These are phyloP conservation scores for Coremacera marginata DNA, from an alignment of 2,888 invertebrate species.

Conservation along the genomic window DNA sequence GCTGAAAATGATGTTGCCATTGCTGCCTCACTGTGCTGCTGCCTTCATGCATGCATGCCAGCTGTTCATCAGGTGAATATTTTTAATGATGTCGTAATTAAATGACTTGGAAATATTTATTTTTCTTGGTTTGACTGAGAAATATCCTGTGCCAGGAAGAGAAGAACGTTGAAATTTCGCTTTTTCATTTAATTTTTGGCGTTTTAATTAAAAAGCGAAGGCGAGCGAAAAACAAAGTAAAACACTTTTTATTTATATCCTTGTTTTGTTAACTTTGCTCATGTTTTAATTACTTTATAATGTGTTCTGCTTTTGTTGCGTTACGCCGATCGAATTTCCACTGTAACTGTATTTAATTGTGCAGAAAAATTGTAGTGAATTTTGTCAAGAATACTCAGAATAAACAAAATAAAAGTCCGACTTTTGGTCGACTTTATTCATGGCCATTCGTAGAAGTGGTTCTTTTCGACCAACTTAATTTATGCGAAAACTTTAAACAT, in stretches of 20 bases:
- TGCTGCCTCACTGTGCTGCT: not conserved
- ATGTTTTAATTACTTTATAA: constrained; percentile 26
- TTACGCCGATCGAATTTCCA: constrained; percentile 34
- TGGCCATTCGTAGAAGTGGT: constrained; percentile 43
- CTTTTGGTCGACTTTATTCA: constrained; percentile 38
- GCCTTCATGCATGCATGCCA: constrained; percentile 15
- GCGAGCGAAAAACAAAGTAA: not conserved
- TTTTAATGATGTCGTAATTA: constrained; percentile 54
- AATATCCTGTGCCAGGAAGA: not conserved
- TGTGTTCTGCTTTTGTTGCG: constrained; percentile 39
- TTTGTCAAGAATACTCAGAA: not conserved
- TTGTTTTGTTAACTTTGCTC: constrained; percentile 44
- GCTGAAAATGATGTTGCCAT: not conserved
- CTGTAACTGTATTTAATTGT: constrained; percentile 5
- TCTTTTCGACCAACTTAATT: constrained; percentile 44
- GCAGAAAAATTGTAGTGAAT: not conserved
- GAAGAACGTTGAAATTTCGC: not conserved
- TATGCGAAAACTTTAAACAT: constrained; percentile 48
- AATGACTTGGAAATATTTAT: constrained; percentile 50
- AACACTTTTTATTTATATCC: constrained; percentile 17
- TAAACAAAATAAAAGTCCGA: not conserved
- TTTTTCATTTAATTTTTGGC: not conserved
- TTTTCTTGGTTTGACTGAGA: not conserved
- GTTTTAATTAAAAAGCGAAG: constrained; percentile 9
- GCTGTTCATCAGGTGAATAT: constrained; percentile 51